These are phyloP conservation scores for Phrynocephalus vlangalii DNA, from an alignment of 2,797 vertebrate species.

Conservation along the genomic window DNA sequence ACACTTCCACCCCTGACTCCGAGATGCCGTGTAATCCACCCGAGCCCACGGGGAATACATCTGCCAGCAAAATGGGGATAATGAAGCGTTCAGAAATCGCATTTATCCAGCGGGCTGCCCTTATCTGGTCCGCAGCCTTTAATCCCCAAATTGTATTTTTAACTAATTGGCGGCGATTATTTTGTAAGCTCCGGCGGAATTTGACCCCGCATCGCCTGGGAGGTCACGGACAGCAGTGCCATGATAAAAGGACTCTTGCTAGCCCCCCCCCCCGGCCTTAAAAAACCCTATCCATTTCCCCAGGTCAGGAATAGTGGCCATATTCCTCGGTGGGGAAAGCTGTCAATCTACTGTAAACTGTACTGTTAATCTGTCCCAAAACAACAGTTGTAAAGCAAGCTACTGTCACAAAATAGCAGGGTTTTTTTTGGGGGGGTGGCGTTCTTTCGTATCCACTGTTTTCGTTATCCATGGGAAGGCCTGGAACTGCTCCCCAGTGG, in stretches of 20 bases:
- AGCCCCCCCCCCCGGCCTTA: too few species aligned
- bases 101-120: not conserved
- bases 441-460: too few species aligned
- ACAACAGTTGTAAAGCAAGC: too few species aligned
- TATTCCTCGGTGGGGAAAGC: too few species aligned
- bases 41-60: slow-evolving; percentile 9
- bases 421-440: too few species aligned
- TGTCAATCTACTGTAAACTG: too few species aligned
- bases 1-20: not conserved
- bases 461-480: too few species aligned
- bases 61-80: slow-evolving; percentile 15
- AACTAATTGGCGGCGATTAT: slow-evolving; percentile 37
- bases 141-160: slow-evolving; percentile 26
- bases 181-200: slow-evolving; percentile 6
- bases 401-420: too few species aligned
- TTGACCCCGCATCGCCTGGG: not conserved
- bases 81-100: slow-evolving; percentile 13
- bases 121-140: slow-evolving; percentile 29
- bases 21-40: slow-evolving; percentile 1
- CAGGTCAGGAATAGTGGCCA: too few species aligned
- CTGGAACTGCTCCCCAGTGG: too few species aligned
- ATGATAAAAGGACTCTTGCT: not conserved
- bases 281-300: not conserved
- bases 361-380: too few species aligned
- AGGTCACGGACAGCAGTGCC: not conserved